Conservation (phyloP, 2,113 vertebrate genomes). For the Erinaceus europaeus region DNA sequence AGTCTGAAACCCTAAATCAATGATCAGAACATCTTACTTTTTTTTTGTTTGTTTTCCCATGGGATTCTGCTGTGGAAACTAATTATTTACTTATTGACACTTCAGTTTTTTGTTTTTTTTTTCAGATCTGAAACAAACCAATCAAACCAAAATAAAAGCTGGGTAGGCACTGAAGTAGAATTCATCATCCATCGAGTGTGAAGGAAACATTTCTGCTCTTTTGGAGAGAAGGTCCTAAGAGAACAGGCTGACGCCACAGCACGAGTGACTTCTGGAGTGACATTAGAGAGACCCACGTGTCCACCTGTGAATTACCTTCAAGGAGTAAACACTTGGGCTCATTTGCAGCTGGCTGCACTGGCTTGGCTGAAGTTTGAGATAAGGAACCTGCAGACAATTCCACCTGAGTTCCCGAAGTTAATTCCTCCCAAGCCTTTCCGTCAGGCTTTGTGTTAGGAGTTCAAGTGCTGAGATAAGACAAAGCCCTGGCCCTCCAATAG, state of each 20-base stretch:
- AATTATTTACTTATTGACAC: slow-evolving; percentile 7
- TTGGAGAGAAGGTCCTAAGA: too few species aligned
- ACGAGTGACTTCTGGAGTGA: neutral
- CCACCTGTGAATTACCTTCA: neutral
- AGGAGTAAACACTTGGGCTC: neutral
- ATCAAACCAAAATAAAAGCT: neutral
- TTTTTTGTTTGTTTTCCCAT: neutral
- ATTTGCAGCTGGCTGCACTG: neutral
- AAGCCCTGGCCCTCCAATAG: neutral
- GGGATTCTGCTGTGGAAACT: neutral
- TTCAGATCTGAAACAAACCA: slow-evolving; percentile 3
- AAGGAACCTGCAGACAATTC: neutral
- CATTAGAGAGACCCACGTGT: neutral
- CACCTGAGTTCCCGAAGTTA: neutral
- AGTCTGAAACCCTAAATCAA: neutral
- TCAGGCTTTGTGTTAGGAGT: neutral
- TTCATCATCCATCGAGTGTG: neutral
- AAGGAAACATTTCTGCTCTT: neutral
- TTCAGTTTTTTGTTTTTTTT: too few species aligned
- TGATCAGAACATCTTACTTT: neutral
- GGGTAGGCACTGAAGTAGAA: neutral
- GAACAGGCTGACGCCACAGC: neutral
- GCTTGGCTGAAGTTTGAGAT: neutral
- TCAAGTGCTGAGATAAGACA: neutral
- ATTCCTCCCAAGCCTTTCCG: neutral